phyloP scores from a whole-genome alignment of 2,888 invertebrate genomes.

The Coelinius sp. region DNA sequence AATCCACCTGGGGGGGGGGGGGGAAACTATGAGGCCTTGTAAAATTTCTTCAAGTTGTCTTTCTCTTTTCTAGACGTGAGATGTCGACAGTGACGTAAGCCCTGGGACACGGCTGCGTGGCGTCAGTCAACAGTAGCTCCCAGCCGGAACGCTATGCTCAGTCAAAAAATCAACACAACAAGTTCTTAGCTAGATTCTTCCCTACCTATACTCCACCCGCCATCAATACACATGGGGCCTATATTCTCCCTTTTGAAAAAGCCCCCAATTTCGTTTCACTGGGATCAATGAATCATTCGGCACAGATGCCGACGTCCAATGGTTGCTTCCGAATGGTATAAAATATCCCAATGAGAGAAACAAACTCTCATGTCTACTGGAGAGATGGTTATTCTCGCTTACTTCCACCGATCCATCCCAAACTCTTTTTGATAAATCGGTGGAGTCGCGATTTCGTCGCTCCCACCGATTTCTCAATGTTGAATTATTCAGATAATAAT shows the following conservation, averaged over 20 bases:
- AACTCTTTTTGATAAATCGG: conserved; percentile 37
- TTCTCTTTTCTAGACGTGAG: background rate
- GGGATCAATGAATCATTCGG: conserved; percentile 48
- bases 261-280: conserved; percentile 39
- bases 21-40: too few relatives aligned
- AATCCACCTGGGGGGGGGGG: background rate
- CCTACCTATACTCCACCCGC: background rate
- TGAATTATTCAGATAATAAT: conserved; percentile 46
- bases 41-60: background rate
- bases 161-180: conserved; percentile 64
- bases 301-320: conserved; percentile 47
- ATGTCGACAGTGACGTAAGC: conserved; percentile 41
- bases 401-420: background rate
- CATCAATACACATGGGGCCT: conserved; percentile 25
- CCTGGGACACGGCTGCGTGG: conserved; percentile 28
- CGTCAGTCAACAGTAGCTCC: conserved; percentile 52
- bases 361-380: conserved; percentile 19
- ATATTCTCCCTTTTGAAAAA: conserved; percentile 41
- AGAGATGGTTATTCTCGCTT: background rate
- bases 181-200: background rate
- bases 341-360: conserved; percentile 35
- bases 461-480: conserved; percentile 30
- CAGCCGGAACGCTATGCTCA: conserved; percentile 54
- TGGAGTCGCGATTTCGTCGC: conserved; percentile 12
- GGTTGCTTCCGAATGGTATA: conserved; percentile 33